Evolutionary conservation across 2,113 vertebrate species (phyloP).

Genomic region (Sylvietta virens): DNA sequence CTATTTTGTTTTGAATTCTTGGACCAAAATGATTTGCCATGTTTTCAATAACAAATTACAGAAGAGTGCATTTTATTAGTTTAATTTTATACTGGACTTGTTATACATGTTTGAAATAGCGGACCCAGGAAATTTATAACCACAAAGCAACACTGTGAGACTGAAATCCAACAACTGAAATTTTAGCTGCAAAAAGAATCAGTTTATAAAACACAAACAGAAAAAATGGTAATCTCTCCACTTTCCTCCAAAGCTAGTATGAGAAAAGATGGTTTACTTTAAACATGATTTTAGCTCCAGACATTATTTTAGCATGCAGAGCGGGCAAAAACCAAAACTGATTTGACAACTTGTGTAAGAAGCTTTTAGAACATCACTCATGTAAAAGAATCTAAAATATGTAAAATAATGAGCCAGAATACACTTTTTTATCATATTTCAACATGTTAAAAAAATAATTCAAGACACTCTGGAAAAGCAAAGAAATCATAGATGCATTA

Average conservation of each 20-base stretch:
- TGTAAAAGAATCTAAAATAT: constrained; percentile 40
- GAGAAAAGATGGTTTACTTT: constrained; percentile 5
- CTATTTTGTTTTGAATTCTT: not conserved
- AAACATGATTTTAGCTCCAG: constrained; percentile 36
- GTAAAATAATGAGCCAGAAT: constrained; percentile 27
- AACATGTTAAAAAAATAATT: not conserved
- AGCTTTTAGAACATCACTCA: constrained; percentile 58
- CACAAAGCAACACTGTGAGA: constrained; percentile 23
- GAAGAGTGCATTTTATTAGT: constrained; percentile 6
- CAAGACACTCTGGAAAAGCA: constrained; percentile 19
- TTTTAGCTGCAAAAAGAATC: constrained; percentile 52
- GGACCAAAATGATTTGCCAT: constrained; percentile 22
- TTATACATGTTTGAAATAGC: constrained; percentile 50
- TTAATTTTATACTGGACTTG: constrained; percentile 54
- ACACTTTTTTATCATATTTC: not conserved
- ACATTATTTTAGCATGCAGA: constrained; percentile 33
- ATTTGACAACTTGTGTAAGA: constrained; percentile 35
- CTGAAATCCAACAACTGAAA: constrained; percentile 7
- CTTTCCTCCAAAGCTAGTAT: not conserved
- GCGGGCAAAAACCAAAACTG: constrained; percentile 42
- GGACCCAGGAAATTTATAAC: constrained; percentile 20
- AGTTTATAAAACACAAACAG: constrained; percentile 31
- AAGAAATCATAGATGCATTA: constrained; percentile 12
- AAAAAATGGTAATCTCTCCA: not conserved
- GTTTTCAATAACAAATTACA: not conserved